These are phyloP conservation scores for Lucinisca nassula DNA, from an alignment of 2,888 invertebrate species.

Conservation along the genomic window DNA sequence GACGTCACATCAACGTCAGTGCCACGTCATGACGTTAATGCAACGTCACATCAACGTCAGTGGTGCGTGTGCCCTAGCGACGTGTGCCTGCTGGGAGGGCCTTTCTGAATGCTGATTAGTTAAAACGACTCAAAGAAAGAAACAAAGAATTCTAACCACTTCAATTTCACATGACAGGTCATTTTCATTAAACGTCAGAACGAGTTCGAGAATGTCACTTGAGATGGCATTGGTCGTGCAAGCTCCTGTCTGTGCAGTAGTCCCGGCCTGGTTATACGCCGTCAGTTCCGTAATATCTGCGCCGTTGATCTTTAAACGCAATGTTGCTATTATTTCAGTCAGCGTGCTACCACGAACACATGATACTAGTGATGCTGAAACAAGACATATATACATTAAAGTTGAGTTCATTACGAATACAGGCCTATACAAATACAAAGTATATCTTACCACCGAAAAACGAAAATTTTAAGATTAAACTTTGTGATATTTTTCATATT, in stretches of 20 bases:
- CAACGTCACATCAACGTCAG: too few species aligned
- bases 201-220: neutral
- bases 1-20: too few species aligned
- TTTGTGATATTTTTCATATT: too few species aligned
- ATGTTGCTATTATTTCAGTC: neutral
- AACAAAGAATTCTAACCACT: neutral
- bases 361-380: neutral
- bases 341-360: neutral
- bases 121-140: neutral
- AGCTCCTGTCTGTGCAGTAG: neutral
- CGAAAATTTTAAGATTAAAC: too few species aligned
- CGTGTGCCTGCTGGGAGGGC: too few species aligned
- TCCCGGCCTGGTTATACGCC: neutral
- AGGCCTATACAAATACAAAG: too few species aligned
- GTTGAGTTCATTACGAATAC: too few species aligned
- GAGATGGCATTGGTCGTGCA: neutral
- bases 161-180: neutral
- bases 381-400: too few species aligned
- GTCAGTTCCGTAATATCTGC: neutral
- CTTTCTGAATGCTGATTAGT: too few species aligned
- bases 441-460: too few species aligned
- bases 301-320: neutral
- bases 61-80: too few species aligned
- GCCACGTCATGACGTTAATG: too few species aligned
- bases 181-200: neutral